Base-by-base conservation (phyloP, 92 coral and sea anemone genomes). In the Zoanthus sansibaricus region DNA sequence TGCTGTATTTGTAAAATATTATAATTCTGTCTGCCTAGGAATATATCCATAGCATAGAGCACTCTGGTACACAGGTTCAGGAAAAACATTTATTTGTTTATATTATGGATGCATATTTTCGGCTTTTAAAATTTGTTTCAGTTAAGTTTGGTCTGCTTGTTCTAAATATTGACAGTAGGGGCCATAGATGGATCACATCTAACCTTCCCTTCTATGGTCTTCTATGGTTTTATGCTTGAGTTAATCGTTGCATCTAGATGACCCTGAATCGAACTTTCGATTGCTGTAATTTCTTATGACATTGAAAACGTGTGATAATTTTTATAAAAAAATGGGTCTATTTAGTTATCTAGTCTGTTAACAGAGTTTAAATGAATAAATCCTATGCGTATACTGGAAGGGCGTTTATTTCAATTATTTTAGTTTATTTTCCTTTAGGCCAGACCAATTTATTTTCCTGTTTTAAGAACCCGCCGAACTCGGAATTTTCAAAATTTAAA, bases 151-250 rank as follows among this genome's bases (percentile, higher is more conserved):
- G 54, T 74, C 56, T 74, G 54, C 78, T 74, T 74, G 78, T 74
- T 74, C 78, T 74, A 74, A 74, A 74, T 74, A 74, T 71, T 71
- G 75, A 71, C 48, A 71, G 75, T 69, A 70, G 16, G 75, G 75
- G 75, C 75, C 75, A 70, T 70, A 70, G 75, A 70, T 70, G 75
- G n/a, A 70, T 70, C 75, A 70, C 75, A 55, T 70, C 75, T 70
- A 70, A 70, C 75, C 47, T 32, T 70, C 75, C 75, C 56, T 0
- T 51, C 56, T 51, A 51, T 51, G 56, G 56, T 51, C 75, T 70
- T 70, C 75, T 70, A 32, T 70, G 47, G 75, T 70, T 70, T 70
- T 70, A 70, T 70, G 75, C 75, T 70, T 70, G 75, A 32, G 16
- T 32, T 70, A 70, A 70, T 70, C 46, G 75, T 70, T 70, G 47